Evolutionary conservation across 2,797 vertebrate genomes (phyloP), one percentile per base, ranked within the genome.

Genomic region (Vespertilio murinus): DNA sequence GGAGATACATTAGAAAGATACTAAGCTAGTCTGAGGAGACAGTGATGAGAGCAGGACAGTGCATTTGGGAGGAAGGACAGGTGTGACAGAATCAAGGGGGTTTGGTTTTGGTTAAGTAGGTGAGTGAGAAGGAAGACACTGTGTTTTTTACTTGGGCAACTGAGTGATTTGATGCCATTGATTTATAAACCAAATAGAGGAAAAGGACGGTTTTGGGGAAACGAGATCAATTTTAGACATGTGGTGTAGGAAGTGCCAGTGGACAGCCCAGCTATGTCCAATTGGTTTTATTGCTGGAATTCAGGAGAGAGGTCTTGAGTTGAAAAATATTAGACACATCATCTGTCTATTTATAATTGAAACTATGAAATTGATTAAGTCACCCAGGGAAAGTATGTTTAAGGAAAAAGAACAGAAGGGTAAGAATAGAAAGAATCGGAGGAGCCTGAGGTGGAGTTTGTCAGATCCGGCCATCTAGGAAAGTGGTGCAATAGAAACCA

Each of bases 271-370:
- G 71, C 49, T 88, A 13, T 14, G 59, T 91, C 61, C 35, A 82
- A 0, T 65, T 88, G 20, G 40, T 6, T 64, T 6, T 42, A 56
- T 42, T 56, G 42, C 38, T 64, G 13, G 52, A 81, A 65, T 74
- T 93, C 33, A 75, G 16, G 45, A 96, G 69, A 84, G 22, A 78
- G 49, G 17, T 79, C 67, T 61, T 42, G 52, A 79, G 25, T 78
- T 94, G 64, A 67, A 90, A 94, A 61, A 59, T 88, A 35, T 30
- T 75, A 86, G n/a, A 28, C 73, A 95, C 61, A 54, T 33, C 16
- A 6, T 86, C 25, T 56, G 12, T 65, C 49, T 80, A 16, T 71
- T 61, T 91, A 45, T 28, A 90, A 38, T 42, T 56, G 47, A 88
- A 88, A 83, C 42, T 40, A 28, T 47, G 8, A 47, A 69, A 89